A percentile compares a stretch with the other conserved stretches of the same genome.
Evolutionary conservation across 2,113 vertebrate genomes (phyloP).

Genomic region (Natator depressus): DNA sequence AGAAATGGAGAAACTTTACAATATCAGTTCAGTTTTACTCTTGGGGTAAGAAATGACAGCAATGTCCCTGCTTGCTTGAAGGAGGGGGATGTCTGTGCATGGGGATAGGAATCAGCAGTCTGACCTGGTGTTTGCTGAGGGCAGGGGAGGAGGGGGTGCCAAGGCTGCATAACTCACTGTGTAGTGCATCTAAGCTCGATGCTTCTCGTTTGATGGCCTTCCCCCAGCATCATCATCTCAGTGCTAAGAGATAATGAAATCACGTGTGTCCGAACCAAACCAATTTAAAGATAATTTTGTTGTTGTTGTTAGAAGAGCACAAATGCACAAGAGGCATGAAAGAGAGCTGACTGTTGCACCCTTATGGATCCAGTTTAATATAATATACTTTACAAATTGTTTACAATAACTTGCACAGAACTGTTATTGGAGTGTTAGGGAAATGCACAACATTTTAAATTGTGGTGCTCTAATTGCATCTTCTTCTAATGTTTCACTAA

Average conservation of each 20-base stretch:
- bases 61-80: not conserved
- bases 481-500: not conserved
- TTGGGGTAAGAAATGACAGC: not conserved
- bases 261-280: not conserved
- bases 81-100: not conserved
- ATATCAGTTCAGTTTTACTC: not conserved
- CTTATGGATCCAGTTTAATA: not conserved
- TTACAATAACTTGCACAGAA: not conserved
- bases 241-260: not conserved
- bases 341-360: not conserved
- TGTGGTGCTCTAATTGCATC: not conserved
- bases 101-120: not conserved
- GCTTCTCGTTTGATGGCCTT: not conserved
- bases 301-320: not conserved
- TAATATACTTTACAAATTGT: not conserved
- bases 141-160: too few relatives aligned
- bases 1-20: not conserved
- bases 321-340: not conserved
- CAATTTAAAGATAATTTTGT: not conserved
- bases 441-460: not conserved
- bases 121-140: not conserved
- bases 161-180: not conserved
- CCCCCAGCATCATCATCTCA: not conserved
- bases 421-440: not conserved
- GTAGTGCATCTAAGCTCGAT: not conserved